Conservation (phyloP, 2,113 vertebrate species). For the Gymnocephalus cernua region DNA sequence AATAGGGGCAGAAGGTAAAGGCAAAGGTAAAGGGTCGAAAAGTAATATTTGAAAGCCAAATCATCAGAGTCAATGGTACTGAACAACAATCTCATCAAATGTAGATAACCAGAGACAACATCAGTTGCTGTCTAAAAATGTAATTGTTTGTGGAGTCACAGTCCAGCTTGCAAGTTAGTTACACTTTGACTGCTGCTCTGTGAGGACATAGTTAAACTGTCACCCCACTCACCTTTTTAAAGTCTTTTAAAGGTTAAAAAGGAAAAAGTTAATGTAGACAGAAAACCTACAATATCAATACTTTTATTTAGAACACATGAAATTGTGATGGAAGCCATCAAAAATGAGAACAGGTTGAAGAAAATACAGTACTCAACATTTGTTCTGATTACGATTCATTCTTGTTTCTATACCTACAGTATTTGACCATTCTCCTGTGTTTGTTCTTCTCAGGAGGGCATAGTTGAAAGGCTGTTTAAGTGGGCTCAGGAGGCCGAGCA, state of each 20-base stretch:
- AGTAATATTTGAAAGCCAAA: background rate
- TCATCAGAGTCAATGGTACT: background rate
- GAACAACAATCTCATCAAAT: background rate
- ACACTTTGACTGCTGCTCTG: slow-evolving; percentile 18
- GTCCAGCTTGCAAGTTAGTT: slow-evolving; percentile 31
- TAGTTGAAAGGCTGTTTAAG: slow-evolving; percentile 97
- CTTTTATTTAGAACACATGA: background rate
- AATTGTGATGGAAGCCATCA: background rate
- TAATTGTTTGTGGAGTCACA: slow-evolving; percentile 38
- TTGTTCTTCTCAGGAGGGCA: slow-evolving; percentile 90
- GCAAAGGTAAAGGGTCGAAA: background rate
- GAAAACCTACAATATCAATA: background rate
- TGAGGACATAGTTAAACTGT: background rate
- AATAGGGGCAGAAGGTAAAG: background rate
- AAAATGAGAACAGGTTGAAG: background rate
- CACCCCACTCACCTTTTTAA: background rate
- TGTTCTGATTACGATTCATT: background rate
- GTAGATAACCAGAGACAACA: background rate
- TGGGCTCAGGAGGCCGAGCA: slow-evolving; percentile 98
- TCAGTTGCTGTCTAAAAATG: background rate
- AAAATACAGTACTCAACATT: too few species aligned
- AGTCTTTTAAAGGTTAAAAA: background rate
- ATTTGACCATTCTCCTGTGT: slow-evolving; percentile 11
- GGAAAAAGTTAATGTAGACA: background rate
- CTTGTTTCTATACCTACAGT: background rate